Conservation (phyloP, 2,797 vertebrate genomes). For the Muraenolepis orangiensis region DNA sequence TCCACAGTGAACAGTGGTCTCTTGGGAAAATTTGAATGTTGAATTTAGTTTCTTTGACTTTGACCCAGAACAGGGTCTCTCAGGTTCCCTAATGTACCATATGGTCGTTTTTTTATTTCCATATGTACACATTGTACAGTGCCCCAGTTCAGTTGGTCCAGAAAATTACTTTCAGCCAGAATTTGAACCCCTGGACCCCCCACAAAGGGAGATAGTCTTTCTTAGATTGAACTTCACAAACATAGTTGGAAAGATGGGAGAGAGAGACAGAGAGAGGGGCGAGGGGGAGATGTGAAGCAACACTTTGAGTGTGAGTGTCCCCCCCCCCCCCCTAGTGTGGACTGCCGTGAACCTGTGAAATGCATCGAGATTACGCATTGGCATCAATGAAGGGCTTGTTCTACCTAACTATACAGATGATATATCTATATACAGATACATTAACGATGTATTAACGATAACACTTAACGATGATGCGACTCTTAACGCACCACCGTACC, state of each 20-base stretch:
- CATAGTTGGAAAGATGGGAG: too few species aligned
- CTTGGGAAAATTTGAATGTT: neutral
- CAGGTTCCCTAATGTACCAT: too few species aligned
- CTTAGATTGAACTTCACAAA: neutral
- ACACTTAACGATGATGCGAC: too few species aligned
- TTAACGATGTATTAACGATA: too few species aligned
- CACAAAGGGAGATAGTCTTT: neutral
- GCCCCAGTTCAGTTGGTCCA: neutral
- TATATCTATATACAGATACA: too few species aligned
- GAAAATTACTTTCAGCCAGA: neutral
- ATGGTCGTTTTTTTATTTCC: neutral
- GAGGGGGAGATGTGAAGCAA: too few species aligned
- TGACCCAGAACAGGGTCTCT: neutral
- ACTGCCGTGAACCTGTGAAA: neutral
- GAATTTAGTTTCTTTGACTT: neutral
- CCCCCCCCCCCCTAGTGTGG: neutral
- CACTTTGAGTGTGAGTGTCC: neutral
- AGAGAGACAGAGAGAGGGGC: too few species aligned
- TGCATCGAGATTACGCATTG: neutral
- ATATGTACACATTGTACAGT: neutral
- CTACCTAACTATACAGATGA: too few species aligned
- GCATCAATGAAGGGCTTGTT: neutral
- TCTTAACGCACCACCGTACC: neutral
- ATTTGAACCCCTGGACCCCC: neutral
- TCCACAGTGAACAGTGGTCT: neutral